Evolutionary conservation across 2,888 invertebrate species (phyloP), one percentile per base, ranked within the genome.

Genomic region (Pyralis farinalis): DNA sequence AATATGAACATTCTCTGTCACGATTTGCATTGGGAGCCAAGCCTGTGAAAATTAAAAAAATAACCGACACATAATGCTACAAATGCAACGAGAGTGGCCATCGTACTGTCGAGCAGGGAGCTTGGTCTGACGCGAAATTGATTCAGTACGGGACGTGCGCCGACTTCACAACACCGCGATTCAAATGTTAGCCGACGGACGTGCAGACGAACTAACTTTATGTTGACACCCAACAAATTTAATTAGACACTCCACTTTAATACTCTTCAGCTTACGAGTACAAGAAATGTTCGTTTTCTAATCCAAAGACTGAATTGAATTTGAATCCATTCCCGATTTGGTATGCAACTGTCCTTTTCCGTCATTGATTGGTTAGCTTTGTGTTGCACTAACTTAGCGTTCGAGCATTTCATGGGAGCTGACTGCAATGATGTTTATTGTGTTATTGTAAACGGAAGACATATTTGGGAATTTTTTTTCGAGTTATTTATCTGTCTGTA

Each of bases 121-220:
- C 67, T 54, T 58, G 60, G 70, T 57, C 76, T 77, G 80, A 81
- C 81, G 74, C 69, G 74, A 78, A 86, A 86, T 85, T 86, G 86
- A 87, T 87, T 85, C 85, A 87, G 76, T 74, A 71, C 59, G 58
- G 51, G 70, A 85, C 87, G 87, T 86, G 86, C 69, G 65, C 51
- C 46, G 84, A 74, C 72, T 86, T 64, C 69, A 63, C 61, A 74
- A 74, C 62, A 46, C 46, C 53, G 55, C 68, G 67, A 78, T 80
- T 77, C 80, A 81, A 85, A 82, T 80, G 79, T 78, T 74, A 68
- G 63, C 70, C 69, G 68, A 60, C 63, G 59, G 62, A 53, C 56
- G 55, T 45, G 51, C 58, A 55, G 61, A 62, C 71, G 65, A 65
- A 67, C 66, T 66, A 69, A 78, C 77, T 82, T 81, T 80, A 73